phyloP scores from a whole-genome alignment of 2,888 invertebrate species.

The Brenthis daphne region DNA sequence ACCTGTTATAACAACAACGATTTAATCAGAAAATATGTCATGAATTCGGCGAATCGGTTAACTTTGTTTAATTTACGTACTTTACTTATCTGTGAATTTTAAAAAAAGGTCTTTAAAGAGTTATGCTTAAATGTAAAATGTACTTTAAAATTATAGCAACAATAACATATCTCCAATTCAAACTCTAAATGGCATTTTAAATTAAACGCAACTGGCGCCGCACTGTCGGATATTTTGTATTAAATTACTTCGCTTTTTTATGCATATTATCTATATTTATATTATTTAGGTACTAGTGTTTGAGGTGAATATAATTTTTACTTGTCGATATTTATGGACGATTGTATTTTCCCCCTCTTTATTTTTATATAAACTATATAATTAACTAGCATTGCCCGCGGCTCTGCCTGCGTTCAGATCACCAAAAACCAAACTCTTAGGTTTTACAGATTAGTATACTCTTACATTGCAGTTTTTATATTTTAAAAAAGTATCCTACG shows the following conservation, averaged over 20 bases:
- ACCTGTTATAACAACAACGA: conserved; percentile 35
- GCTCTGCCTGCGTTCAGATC: too few species aligned
- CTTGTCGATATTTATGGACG: background rate
- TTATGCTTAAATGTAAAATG: conserved; percentile 23
- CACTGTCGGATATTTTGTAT: conserved; percentile 27
- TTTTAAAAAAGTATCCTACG: too few species aligned
- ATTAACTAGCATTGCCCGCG: background rate
- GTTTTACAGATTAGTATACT: too few species aligned
- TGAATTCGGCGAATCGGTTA: conserved; percentile 14
- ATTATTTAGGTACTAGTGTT: conserved; percentile 33
- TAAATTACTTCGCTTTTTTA: conserved; percentile 20
- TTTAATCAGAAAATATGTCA: conserved; percentile 32
- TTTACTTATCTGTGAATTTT: background rate
- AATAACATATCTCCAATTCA: conserved; percentile 37
- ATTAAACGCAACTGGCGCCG: conserved; percentile 39
- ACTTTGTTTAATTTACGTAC: background rate
- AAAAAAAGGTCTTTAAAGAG: conserved; percentile 2
- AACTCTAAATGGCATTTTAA: conserved; percentile 42
- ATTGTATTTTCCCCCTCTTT: background rate
- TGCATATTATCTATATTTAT: background rate
- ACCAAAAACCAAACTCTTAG: too few species aligned
- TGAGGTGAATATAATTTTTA: background rate
- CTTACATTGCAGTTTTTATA: too few species aligned
- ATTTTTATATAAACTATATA: too few species aligned
- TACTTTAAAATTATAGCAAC: conserved; percentile 34